Evolutionary conservation across 2,113 vertebrate species (phyloP).

Genomic region (Tretioscincus oriximinensis): DNA sequence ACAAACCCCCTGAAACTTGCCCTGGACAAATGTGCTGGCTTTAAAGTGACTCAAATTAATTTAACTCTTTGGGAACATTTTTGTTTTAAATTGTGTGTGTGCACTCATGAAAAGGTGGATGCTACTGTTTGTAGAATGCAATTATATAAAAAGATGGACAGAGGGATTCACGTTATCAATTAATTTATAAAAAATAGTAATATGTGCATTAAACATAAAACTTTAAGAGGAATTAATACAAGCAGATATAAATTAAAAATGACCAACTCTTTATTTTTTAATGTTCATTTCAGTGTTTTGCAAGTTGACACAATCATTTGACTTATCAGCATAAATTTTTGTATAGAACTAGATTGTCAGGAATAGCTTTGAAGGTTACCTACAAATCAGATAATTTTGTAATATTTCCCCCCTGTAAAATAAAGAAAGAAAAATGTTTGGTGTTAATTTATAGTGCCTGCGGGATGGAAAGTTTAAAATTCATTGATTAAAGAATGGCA

Average conservation of each 20-base stretch:
- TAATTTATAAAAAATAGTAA: too few species aligned
- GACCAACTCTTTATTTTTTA: neutral
- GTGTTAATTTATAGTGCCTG: neutral
- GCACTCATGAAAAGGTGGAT: neutral
- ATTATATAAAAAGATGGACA: neutral
- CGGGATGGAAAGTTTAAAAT: neutral
- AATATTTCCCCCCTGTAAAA: neutral
- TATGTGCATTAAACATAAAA: too few species aligned
- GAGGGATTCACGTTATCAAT: too few species aligned
- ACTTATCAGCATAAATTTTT: too few species aligned
- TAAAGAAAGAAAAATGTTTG: neutral
- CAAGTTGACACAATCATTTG: too few species aligned
- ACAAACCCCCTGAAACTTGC: slow-evolving; percentile 57
- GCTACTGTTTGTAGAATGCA: neutral
- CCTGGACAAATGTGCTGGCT: slow-evolving; percentile 28
- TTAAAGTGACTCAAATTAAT: slow-evolving; percentile 41
- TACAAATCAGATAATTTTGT: neutral
- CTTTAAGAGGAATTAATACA: too few species aligned
- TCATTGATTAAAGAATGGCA: neutral
- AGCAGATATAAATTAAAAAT: neutral
- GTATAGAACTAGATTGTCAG: too few species aligned
- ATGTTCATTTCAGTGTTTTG: too few species aligned
- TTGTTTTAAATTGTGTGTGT: slow-evolving; percentile 10
- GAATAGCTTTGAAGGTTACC: neutral
- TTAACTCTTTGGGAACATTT: slow-evolving; percentile 44